phyloP scores from a whole-genome alignment of 2,888 invertebrate species.

The Callyntrura sp. region DNA sequence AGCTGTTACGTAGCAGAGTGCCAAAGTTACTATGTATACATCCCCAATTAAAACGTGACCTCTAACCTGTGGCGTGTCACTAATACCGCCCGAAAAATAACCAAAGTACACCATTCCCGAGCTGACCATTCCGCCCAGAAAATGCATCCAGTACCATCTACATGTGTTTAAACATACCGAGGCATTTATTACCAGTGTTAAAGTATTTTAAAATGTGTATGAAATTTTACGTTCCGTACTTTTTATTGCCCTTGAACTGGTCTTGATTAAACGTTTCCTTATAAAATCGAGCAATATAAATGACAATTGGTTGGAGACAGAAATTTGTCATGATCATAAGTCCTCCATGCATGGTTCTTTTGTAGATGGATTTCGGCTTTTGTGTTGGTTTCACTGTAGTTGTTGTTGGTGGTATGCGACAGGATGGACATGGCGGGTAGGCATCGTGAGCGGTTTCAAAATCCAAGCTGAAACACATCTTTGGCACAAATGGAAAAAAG shows the following conservation, averaged over 20 bases:
- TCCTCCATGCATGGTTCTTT: constrained; percentile 65
- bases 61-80: neutral
- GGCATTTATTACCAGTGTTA: no score
- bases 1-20: constrained; percentile 56
- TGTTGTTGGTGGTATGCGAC: constrained; percentile 23
- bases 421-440: constrained; percentile 46
- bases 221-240: no score
- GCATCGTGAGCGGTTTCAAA: neutral
- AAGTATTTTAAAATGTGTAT: no score
- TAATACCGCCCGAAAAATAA: constrained; percentile 61
- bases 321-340: constrained; percentile 75
- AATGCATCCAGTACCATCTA: constrained; percentile 73
- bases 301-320: constrained; percentile 69
- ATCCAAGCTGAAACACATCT: neutral
- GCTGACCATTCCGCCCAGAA: constrained; percentile 68
- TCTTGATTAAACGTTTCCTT: constrained; percentile 71
- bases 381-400: constrained; percentile 41
- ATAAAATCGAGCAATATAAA: constrained; percentile 74
- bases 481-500: constrained; percentile 59
- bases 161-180: no score
- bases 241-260: constrained; percentile 56
- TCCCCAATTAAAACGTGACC: constrained; percentile 65
- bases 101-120: constrained; percentile 72
- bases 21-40: constrained; percentile 68
- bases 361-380: constrained; percentile 39